Evolutionary conservation across 2,797 vertebrate genomes (phyloP), one percentile per base, ranked within the genome.

Genomic region (Xiphophorus birchmanni): DNA sequence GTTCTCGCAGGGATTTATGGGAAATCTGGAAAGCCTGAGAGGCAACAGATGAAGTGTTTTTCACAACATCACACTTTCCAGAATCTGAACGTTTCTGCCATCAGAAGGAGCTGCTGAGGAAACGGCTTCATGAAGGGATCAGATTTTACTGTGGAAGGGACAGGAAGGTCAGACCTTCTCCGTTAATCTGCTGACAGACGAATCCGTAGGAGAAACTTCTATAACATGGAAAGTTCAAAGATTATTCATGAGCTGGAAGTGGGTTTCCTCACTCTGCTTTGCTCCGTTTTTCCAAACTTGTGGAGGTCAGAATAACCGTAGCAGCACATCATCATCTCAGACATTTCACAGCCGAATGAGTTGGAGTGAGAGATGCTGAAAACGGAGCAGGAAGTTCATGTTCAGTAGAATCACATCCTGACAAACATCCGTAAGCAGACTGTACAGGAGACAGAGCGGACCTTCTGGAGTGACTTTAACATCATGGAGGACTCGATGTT

Each of bases 331-430:
- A 37, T 26, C 21, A 21, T 73, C 60, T 80, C 44, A 47, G 71
- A 29, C 58, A 2, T 37, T 73, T 82, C 69, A 60, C 80, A 13
- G 75, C 5, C 35, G 17, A 67, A 73, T 37, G 15, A 69, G 35
- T 48, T 40, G 11, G 8, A 6, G 73, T 2, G 50, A 52, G 21
- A 52, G 50, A 21, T 13, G 37, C 74, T 15, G 12, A 52, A 9
- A 47, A n/a, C 6, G 44, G 11, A 81, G n/a, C 26, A 0, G 2
- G 0, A 0, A 21, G 29, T 2, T 12, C 60, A 73, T 15, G 44
- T 35, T 44, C 44, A 26, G n/a, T 15, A 1, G 29, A 18, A 47
- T 12, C 29, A 8, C 32, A 71, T 47, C 44, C 15, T 58, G 48
- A 45, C 29, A 73, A 58, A 72, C 1, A 21, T 58, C 0, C 32